Percentiles rank a stretch among this genome's conserved stretches.
These are phyloP conservation scores for Spicauda simplicius DNA, from an alignment of 2,888 invertebrate species.

Conservation along the genomic window DNA sequence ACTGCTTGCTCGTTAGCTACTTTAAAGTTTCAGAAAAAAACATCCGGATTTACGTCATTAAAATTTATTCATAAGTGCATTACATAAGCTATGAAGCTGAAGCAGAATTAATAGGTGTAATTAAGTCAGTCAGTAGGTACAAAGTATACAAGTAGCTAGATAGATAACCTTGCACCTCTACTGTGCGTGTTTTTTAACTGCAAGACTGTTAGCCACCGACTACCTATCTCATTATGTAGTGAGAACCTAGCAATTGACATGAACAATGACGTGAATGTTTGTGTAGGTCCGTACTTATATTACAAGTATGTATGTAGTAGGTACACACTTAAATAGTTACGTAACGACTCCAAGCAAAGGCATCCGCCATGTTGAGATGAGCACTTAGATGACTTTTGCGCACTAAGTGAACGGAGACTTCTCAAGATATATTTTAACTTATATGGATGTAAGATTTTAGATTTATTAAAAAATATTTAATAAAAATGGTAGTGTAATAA, in stretches of 20 bases:
- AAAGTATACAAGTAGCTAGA: slow-evolving; percentile 29
- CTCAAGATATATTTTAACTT: background rate
- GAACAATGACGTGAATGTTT: slow-evolving; percentile 64
- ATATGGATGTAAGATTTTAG: too few species aligned
- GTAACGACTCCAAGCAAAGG: slow-evolving; percentile 62
- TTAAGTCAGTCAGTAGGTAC: slow-evolving; percentile 30
- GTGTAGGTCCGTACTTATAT: slow-evolving; percentile 52
- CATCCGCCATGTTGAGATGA: slow-evolving; percentile 76
- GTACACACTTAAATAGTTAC: slow-evolving; percentile 58
- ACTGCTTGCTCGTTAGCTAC: too few species aligned
- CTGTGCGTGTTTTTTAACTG: slow-evolving; percentile 57
- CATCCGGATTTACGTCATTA: background rate
- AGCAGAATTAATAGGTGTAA: slow-evolving; percentile 24
- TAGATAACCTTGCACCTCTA: slow-evolving; percentile 64
- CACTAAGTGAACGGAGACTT: slow-evolving; percentile 64
- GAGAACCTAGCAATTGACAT: slow-evolving; percentile 66
- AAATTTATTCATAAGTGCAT: background rate
- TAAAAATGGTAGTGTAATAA: too few species aligned
- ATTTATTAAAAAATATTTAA: too few species aligned
- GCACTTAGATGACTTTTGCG: slow-evolving; percentile 66
- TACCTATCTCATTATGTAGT: slow-evolving; percentile 58
- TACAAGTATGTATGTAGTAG: slow-evolving; percentile 7
- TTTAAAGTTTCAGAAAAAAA: too few species aligned
- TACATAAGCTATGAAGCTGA: slow-evolving; percentile 21
- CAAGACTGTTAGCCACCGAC: slow-evolving; percentile 50